phyloP scores from a whole-genome alignment of 2,888 invertebrate species.

The Oasisia sp. region DNA sequence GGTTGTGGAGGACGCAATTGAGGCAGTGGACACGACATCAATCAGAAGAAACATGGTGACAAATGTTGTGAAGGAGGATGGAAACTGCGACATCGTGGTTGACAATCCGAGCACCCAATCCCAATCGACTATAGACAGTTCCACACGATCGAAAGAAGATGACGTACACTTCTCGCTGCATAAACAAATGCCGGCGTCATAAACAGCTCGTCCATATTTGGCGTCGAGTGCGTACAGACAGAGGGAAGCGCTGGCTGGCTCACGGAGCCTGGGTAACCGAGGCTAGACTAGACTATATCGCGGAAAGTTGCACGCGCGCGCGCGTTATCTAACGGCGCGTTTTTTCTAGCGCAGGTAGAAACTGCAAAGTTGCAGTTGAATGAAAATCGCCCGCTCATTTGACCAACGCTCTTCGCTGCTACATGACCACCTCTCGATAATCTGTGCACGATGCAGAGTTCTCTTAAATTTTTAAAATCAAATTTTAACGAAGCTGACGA shows the following conservation, averaged over 20 bases:
- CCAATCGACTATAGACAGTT: no score
- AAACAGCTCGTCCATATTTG: conserved; percentile 13
- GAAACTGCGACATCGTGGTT: no score
- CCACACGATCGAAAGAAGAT: no score
- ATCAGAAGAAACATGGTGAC: no score
- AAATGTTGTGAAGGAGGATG: no score
- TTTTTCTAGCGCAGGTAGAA: background rate
- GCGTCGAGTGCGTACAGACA: background rate
- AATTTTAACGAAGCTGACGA: background rate
- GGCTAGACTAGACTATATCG: conserved; percentile 8
- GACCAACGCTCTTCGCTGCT: background rate
- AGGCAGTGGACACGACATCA: no score
- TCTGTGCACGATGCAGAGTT: background rate
- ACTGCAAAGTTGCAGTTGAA: background rate
- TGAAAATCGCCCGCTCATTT: background rate
- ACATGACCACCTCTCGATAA: background rate
- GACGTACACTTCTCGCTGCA: background rate
- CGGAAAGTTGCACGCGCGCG: background rate
- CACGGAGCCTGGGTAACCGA: no score
- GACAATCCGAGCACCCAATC: no score
- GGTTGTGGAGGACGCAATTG: no score
- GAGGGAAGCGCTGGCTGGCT: background rate
- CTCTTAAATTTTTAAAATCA: background rate
- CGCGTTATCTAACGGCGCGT: background rate
- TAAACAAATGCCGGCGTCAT: background rate